phyloP scores from a whole-genome alignment of 2,888 invertebrate genomes.

The Leptinotarsa tumamoca region DNA sequence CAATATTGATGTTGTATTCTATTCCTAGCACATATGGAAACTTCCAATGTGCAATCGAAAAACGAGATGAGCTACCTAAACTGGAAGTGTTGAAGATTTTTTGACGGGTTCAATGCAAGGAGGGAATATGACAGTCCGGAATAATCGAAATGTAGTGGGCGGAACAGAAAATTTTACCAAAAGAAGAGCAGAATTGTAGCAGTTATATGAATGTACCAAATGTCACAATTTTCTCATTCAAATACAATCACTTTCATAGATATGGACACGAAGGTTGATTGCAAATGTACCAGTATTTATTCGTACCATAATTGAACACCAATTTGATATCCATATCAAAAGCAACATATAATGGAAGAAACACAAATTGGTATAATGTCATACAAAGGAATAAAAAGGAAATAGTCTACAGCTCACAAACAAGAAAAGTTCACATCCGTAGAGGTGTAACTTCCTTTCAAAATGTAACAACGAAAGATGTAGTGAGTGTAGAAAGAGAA shows the following conservation, averaged over 20 bases:
- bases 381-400: too few species aligned
- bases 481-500: too few species aligned
- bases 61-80: not conserved
- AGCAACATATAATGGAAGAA: not conserved
- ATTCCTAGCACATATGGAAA: not conserved
- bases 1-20: not conserved
- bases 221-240: too few species aligned
- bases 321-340: not conserved
- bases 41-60: constrained; percentile 4
- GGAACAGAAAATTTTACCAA: too few species aligned
- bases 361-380: not conserved
- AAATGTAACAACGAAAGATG: too few species aligned
- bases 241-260: not conserved
- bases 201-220: too few species aligned
- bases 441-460: too few species aligned
- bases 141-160: too few species aligned
- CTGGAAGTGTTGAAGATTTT: not conserved
- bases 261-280: too few species aligned
- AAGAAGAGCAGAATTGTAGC: too few species aligned
- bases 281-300: not conserved
- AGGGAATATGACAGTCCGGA: not conserved
- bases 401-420: too few species aligned
- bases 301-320: not conserved
- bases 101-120: not conserved
- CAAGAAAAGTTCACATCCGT: too few species aligned